These are phyloP conservation scores for Archips crataeganus DNA, from an alignment of 2,888 invertebrate species.

Conservation along the genomic window DNA sequence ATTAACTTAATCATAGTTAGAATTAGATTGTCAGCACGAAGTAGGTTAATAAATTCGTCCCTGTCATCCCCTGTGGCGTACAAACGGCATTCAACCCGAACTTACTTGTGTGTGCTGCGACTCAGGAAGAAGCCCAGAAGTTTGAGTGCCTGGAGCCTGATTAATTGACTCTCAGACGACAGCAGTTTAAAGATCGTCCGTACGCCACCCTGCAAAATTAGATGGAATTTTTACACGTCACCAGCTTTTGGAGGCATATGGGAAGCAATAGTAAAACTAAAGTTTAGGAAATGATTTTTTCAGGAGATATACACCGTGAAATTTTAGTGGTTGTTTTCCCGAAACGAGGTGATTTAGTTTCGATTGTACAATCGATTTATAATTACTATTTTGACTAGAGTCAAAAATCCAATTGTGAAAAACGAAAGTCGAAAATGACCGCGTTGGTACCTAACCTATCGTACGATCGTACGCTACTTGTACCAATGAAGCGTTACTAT, in stretches of 20 bases:
- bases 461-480: too few relatives aligned
- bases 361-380: too few relatives aligned
- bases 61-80: conserved; percentile 3
- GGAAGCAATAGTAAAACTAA: not conserved
- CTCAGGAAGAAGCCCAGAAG: conserved; percentile 98
- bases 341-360: too few relatives aligned
- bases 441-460: too few relatives aligned
- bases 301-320: not conserved
- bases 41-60: conserved; percentile 7
- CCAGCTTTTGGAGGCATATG: not conserved
- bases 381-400: too few relatives aligned
- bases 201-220: conserved; percentile 90
- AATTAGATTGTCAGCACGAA: conserved; percentile 11
- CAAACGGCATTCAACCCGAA: not conserved
- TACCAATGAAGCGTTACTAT: too few relatives aligned
- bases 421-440: too few relatives aligned
- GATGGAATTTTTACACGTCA: not conserved
- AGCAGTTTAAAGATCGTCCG: conserved; percentile 98
- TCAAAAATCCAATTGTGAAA: too few relatives aligned
- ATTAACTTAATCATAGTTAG: conserved; percentile 9
- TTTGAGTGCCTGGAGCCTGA: conserved; percentile 97
- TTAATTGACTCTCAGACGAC: conserved; percentile 97
- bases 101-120: conserved; percentile 97
- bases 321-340: too few relatives aligned
- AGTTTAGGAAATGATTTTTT: not conserved